These are phyloP conservation scores for Genyomyrus donnyi DNA, from an alignment of 2,113 vertebrate genomes.

Conservation along the genomic window DNA sequence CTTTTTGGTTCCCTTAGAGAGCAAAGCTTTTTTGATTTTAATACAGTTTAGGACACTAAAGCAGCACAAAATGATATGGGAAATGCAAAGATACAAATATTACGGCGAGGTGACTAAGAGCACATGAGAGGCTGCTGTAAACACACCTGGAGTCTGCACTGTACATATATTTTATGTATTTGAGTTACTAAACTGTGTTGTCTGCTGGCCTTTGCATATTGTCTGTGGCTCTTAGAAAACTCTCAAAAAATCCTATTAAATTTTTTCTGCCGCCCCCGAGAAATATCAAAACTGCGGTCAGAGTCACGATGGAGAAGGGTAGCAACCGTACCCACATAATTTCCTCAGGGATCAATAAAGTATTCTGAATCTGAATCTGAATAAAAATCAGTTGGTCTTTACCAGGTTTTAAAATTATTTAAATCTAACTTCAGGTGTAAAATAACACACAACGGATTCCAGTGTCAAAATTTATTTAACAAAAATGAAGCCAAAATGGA, in stretches of 20 bases:
- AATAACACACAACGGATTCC: not conserved
- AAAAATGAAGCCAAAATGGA: not conserved
- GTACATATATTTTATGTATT: not conserved
- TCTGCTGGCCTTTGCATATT: not conserved
- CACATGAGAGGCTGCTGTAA: not conserved
- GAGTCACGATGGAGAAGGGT: not conserved
- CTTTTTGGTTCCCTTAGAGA: not conserved
- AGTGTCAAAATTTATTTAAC: not conserved
- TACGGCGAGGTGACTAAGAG: not conserved
- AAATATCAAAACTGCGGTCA: not conserved
- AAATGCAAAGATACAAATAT: not conserved
- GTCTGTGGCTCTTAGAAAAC: not conserved
- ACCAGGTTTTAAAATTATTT: not conserved
- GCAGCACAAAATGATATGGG: not conserved
- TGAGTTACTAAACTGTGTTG: not conserved
- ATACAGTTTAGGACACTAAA: not conserved
- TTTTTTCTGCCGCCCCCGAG: not conserved
- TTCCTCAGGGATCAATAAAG: too few relatives aligned
- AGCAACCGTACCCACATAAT: too few relatives aligned
- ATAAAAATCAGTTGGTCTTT: not conserved
- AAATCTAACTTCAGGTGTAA: not conserved
- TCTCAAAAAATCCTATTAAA: not conserved
- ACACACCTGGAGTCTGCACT: not conserved
- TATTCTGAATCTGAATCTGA: too few relatives aligned
- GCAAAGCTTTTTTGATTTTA: not conserved